Conservation (phyloP, 2,888 invertebrate genomes). For the Acanthosoma haemorrhoidale region DNA sequence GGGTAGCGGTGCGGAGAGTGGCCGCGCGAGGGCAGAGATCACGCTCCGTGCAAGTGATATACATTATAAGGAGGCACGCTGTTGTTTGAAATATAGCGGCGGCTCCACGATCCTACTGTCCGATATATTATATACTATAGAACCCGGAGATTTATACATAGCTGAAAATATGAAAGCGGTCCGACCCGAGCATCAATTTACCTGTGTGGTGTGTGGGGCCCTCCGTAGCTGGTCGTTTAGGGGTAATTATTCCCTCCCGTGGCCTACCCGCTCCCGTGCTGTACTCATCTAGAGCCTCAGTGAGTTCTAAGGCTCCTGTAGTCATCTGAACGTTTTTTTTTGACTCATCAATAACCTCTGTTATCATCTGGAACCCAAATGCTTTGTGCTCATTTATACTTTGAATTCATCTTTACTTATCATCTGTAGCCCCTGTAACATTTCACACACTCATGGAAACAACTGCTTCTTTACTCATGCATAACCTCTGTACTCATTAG, state of each 20-base stretch:
- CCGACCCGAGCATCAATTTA: conserved; percentile 35
- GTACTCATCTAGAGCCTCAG: no score
- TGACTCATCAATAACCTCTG: no score
- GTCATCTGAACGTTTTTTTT: no score
- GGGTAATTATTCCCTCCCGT: conserved; percentile 2
- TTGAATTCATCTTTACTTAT: no score
- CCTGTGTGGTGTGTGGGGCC: neutral
- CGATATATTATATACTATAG: conserved; percentile 38
- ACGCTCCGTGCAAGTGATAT: conserved; percentile 39
- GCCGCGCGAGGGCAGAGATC: conserved; percentile 21
- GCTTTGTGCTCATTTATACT: no score
- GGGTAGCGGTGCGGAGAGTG: conserved; percentile 21
- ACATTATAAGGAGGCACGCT: conserved; percentile 37
- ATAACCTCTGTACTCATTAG: no score
- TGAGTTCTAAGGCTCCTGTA: no score
- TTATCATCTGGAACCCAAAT: no score
- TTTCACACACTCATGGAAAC: no score
- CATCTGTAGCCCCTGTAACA: no score
- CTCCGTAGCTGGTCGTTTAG: neutral
- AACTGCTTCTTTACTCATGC: no score
- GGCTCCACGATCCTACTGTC: conserved; percentile 34
- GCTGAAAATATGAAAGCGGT: conserved; percentile 37
- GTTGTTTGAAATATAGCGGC: conserved; percentile 37
- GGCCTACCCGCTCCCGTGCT: conserved; percentile 7
- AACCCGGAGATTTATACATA: conserved; percentile 35